phyloP scores from a whole-genome alignment of 2,113 vertebrate species.

The Sorex araneus region DNA sequence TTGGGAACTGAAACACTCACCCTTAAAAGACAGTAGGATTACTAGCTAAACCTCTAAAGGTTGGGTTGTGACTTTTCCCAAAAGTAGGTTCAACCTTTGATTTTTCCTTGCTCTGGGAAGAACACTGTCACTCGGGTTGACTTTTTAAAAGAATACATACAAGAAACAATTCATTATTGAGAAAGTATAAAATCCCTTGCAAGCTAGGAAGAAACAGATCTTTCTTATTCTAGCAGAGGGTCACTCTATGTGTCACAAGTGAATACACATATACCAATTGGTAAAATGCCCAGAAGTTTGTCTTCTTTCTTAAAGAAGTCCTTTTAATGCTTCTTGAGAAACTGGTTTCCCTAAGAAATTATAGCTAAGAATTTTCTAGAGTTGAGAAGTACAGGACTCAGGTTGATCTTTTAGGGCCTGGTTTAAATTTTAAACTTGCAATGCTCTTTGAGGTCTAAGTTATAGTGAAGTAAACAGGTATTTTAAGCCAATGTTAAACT shows the following conservation, averaged over 20 bases:
- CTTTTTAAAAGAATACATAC: neutral
- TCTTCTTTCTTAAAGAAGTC: too few relatives aligned
- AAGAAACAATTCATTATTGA: too few relatives aligned
- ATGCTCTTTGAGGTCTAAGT: neutral
- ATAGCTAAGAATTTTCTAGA: too few relatives aligned
- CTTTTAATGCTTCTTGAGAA: too few relatives aligned
- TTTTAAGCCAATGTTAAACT: constrained; percentile 10
- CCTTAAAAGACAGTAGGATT: neutral
- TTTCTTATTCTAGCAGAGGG: neutral
- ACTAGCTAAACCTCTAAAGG: neutral
- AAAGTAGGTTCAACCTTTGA: neutral
- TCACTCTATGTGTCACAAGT: neutral
- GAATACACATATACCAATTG: too few relatives aligned
- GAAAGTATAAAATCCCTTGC: too few relatives aligned
- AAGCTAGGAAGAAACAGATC: too few relatives aligned
- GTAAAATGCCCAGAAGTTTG: too few relatives aligned
- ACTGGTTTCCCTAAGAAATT: too few relatives aligned
- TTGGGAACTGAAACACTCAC: neutral
- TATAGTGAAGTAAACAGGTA: neutral
- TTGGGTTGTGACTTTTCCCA: constrained; percentile 8
- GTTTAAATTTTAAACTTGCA: constrained; percentile 29
- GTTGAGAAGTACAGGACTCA: neutral
- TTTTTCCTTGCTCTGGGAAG: neutral
- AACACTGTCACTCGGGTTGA: neutral
- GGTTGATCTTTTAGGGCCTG: constrained; percentile 27